A percentile compares a stretch with the other conserved stretches of the same genome.
phyloP scores from a whole-genome alignment of 2,888 invertebrate species.

The Stenchaetothrips biformis region DNA sequence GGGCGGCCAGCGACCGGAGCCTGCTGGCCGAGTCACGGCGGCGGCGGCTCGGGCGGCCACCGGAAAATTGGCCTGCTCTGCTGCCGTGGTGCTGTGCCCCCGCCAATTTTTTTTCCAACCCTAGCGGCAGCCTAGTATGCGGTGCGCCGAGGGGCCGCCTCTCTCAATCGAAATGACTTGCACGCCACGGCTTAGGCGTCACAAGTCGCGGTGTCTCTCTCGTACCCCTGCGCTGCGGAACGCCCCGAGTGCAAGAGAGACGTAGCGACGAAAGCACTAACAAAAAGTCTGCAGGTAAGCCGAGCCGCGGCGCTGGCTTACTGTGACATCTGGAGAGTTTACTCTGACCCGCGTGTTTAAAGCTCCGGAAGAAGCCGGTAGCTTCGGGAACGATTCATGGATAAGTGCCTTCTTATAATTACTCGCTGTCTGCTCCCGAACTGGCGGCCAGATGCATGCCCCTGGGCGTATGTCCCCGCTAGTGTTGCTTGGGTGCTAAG shows the following conservation, averaged over 20 bases:
- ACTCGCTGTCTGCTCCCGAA: too few species aligned
- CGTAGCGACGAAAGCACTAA: too few species aligned
- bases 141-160: neutral
- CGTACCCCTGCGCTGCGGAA: neutral
- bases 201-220: neutral
- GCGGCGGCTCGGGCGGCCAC: neutral
- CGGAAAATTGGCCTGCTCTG: constrained; percentile 6
- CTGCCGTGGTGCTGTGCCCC: neutral
- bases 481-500: too few species aligned
- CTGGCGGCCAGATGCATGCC: too few species aligned
- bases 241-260: too few species aligned
- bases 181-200: neutral
- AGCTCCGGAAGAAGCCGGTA: too few species aligned
- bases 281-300: too few species aligned
- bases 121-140: neutral
- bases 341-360: neutral
- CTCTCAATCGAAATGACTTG: constrained; percentile 3
- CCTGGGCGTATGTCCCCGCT: too few species aligned
- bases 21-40: neutral
- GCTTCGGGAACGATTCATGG: too few species aligned
- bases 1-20: neutral
- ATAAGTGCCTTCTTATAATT: too few species aligned
- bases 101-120: neutral
- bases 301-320: neutral
- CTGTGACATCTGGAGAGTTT: neutral